phyloP scores from a whole-genome alignment of 2,797 vertebrate genomes.

The Dromococcyx pavoninus region DNA sequence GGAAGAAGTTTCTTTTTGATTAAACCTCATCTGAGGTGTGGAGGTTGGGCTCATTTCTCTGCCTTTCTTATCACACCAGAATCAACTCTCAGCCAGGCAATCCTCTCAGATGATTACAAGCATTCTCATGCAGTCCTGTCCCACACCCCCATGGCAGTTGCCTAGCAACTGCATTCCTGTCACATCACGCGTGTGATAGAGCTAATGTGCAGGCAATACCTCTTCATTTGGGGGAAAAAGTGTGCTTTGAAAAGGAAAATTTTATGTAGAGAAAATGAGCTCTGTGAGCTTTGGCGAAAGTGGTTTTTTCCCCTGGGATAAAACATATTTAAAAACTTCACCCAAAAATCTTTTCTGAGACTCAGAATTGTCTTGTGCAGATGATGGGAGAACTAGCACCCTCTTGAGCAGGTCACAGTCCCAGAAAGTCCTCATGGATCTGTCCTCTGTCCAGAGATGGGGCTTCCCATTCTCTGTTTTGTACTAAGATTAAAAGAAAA shows the following conservation, averaged over 20 bases:
- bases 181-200: not conserved
- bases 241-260: not conserved
- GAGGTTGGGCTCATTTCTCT: not conserved
- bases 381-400: not conserved
- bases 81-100: not conserved
- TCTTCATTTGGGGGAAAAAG: not conserved
- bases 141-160: not conserved
- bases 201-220: not conserved
- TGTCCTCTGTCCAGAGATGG: not conserved
- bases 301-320: not conserved
- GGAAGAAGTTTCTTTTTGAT: not conserved
- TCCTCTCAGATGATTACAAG: not conserved
- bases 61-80: not conserved
- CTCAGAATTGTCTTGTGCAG: not conserved
- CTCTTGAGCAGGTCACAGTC: not conserved
- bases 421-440: not conserved
- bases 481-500: not conserved
- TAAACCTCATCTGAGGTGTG: not conserved
- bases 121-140: not conserved
- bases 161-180: not conserved
- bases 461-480: not conserved
- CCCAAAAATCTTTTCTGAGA: not conserved
- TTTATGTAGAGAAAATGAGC: not conserved
- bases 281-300: not conserved
- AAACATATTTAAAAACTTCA: not conserved